Base-by-base conservation (phyloP, 2,797 vertebrate species). In the Cercopithecus mitis region DNA sequence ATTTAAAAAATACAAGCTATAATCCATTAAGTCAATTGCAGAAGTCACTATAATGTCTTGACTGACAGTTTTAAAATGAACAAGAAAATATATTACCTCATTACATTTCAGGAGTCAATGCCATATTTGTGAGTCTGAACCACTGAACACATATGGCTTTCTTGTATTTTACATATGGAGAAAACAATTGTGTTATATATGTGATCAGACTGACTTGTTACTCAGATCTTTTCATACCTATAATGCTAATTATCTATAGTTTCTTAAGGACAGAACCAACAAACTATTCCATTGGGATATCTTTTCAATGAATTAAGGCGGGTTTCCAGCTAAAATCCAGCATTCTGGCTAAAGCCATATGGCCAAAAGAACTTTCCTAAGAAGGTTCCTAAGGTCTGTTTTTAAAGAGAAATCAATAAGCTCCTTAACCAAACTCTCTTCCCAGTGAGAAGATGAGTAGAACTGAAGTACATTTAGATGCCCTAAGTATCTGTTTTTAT, bases 31-130 rank as follows among this genome's bases (percentile, higher is more conserved):
- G 22, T 41, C 17, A 5, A 47, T 83, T 67, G 2, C 52, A 89
- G 33, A 85, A 73, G 27, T 91, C 91, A 43, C 17, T 95, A 82
- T 76, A 52, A 4, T 58, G 20, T 82, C 55, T 47, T 93, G 81
- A 88, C 15, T 94, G 61, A 93, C 36, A 77, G 20, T 92, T 94
- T 86, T 45, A 61, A 93, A 94, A 79, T 73, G 41, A 89, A 45
- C 27, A 87, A 75, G 57, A 81, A 79, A 94, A 76, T 86, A 12
- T 24, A 70, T 61, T 70, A 50, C 57, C 39, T 92, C 41, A 70
- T 61, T 55, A 58, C 8, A 76, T 77, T 90, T 30, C 33, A 73
- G 22, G 96, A 88, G 1, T 89, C 80, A 93, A 75, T 47, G 19
- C n/a, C 36, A 77, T 43, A 43, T 85, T 92, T 79, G 11, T 77